Evolutionary conservation across 2,888 invertebrate species (phyloP).

Genomic region (Bedellia somnulentella): DNA sequence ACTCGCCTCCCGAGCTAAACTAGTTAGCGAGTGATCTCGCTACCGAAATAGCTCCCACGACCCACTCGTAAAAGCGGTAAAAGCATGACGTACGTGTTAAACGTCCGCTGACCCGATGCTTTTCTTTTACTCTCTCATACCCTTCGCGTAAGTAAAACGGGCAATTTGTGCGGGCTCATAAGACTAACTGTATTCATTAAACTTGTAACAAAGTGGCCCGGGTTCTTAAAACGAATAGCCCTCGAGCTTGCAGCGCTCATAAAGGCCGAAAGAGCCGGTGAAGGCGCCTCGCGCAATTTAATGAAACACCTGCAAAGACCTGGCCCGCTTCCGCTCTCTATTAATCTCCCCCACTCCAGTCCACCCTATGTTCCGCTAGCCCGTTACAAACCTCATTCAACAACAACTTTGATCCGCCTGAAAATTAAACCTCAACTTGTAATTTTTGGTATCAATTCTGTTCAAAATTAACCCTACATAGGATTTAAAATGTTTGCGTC

Average conservation of each 20-base stretch:
- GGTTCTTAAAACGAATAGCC: slow-evolving; percentile 60
- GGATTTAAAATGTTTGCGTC: too few relatives aligned
- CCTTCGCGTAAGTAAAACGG: slow-evolving; percentile 41
- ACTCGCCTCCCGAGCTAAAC: slow-evolving; percentile 5
- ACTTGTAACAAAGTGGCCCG: slow-evolving; percentile 56
- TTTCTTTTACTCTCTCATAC: slow-evolving; percentile 22
- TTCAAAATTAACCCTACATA: too few relatives aligned
- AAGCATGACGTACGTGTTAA: slow-evolving; percentile 19
- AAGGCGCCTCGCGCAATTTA: slow-evolving; percentile 51
- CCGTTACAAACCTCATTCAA: neutral
- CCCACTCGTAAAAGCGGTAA: slow-evolving; percentile 6
- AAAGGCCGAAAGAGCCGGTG: slow-evolving; percentile 50
- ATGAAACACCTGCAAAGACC: slow-evolving; percentile 59
- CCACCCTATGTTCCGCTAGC: slow-evolving; percentile 1
- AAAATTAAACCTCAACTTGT: too few relatives aligned
- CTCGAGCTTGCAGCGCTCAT: slow-evolving; percentile 56
- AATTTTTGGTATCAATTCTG: too few relatives aligned
- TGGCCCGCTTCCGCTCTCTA: slow-evolving; percentile 51
- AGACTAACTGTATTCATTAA: slow-evolving; percentile 62
- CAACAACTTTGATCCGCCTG: too few relatives aligned
- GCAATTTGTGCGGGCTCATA: slow-evolving; percentile 57
- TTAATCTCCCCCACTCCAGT: slow-evolving; percentile 35
- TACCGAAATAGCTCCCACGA: slow-evolving; percentile 5
- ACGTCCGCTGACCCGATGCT: slow-evolving; percentile 32
- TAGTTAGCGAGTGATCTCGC: slow-evolving; percentile 4